Base-by-base conservation (phyloP, 2,888 invertebrate species). In the Rotaria magnacalcarata region DNA sequence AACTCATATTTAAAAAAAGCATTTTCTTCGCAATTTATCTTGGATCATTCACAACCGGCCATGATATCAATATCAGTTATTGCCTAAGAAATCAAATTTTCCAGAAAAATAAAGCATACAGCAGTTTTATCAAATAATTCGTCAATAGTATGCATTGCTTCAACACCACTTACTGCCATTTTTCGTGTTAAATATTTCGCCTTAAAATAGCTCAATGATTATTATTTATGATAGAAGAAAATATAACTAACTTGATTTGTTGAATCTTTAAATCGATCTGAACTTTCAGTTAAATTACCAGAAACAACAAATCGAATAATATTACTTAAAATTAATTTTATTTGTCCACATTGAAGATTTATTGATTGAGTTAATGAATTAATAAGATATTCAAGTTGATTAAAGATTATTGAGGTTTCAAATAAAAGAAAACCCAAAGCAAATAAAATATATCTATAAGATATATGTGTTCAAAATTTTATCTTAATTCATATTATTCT, bases 1-100 rank as follows among this genome's bases (percentile, higher is more conserved):
- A 34, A 2, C 34, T 2, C 1, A 34, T 34, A 34, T 34, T 34
- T 2, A 34, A 2, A 6, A 34, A 34, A 34, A 34, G 11, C 19
- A 1, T 7, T 47, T 1, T 24, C 7, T 47, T 80, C 24, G 0
- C n/a, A 11, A 50, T 11, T 8, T 80, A 80, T 47, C 80, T 80
- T 80, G 80, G 80, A 87, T 91, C 91, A 88, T 88, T 89, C 90
- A 95, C 94, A 16, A 16, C 97, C 97, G 0, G 97, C 96, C 95
- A 98, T 95, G 41, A 98, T 89, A 90, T 96, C 95, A 10, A 97
- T 93, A 85, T 94, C 91, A 84, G 92, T n/a, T 24, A n/a, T 47
- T 21, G 47, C 14, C 80, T 80, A 47, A 80, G 0, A 47, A 11
- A 80, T 52, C 4, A 47, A 47, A 21, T 0, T n/a, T 27, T 2